Evolutionary conservation across 2,113 vertebrate genomes (phyloP).

Genomic region (Miniopterus natalensis): DNA sequence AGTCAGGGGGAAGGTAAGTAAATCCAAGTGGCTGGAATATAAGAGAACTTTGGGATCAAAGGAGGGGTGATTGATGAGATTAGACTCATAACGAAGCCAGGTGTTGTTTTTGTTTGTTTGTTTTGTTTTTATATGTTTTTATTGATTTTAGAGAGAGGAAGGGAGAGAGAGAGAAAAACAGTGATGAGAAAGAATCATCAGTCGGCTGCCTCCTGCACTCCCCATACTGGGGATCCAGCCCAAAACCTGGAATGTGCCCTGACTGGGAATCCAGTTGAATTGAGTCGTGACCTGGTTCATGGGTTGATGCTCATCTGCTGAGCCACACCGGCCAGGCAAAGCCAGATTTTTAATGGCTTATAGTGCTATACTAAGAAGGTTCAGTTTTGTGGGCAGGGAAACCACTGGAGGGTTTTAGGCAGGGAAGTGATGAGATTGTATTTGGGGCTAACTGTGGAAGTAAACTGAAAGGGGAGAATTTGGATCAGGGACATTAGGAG

Average conservation of each 20-base stretch:
- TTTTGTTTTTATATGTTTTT: no score
- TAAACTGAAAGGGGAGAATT: not conserved
- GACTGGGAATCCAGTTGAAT: no score
- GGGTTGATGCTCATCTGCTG: not conserved
- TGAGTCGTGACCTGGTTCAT: no score
- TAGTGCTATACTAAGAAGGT: conserved; percentile 15
- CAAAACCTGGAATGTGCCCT: no score
- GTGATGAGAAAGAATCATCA: no score
- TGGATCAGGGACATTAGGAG: not conserved
- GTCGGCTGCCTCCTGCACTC: no score
- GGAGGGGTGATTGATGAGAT: not conserved
- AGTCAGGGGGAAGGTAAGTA: not conserved
- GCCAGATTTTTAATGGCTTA: not conserved
- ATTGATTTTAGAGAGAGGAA: no score
- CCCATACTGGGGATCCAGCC: no score
- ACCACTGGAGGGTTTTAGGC: not conserved
- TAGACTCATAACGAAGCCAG: not conserved
- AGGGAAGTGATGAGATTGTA: not conserved
- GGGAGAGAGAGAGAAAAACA: no score
- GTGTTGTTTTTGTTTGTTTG: no score
- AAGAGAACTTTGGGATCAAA: conserved; percentile 39
- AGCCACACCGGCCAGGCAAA: not conserved
- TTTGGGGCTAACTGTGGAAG: conserved; percentile 25
- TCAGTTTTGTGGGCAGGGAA: not conserved
- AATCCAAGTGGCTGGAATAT: not conserved